Evolutionary conservation across 2,888 invertebrate species (phyloP).

Genomic region (Drosophila parthenogenetica): DNA sequence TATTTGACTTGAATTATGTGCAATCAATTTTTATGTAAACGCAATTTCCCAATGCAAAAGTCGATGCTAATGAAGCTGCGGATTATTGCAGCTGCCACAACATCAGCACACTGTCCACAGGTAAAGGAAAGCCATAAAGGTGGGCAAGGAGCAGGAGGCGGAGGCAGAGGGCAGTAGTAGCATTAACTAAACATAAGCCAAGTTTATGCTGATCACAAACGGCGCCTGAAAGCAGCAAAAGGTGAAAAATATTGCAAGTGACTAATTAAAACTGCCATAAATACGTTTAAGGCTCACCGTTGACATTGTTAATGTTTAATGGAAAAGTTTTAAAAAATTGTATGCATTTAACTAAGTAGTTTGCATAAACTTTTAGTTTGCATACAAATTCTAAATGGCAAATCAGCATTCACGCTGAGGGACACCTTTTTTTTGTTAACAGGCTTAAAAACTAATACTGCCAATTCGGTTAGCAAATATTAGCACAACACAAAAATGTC

Average conservation of each 20-base stretch:
- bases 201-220: constrained; percentile 43
- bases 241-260: constrained; percentile 48
- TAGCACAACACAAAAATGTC: constrained; percentile 26
- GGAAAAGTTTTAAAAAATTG: constrained; percentile 36
- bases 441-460: constrained; percentile 34
- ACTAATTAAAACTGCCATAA: constrained; percentile 76
- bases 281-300: constrained; percentile 32
- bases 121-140: background rate
- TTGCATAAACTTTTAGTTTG: constrained; percentile 62
- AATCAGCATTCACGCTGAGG: constrained; percentile 31
- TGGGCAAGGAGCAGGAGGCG: background rate
- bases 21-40: constrained; percentile 73
- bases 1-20: constrained; percentile 58
- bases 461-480: constrained; percentile 61
- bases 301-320: constrained; percentile 52
- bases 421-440: constrained; percentile 49
- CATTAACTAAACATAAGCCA: constrained; percentile 43
- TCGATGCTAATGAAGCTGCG: constrained; percentile 70
- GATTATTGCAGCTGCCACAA: constrained; percentile 40
- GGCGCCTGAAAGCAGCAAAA: constrained; percentile 42
- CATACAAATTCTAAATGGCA: constrained; percentile 52
- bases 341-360: constrained; percentile 55
- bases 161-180: constrained; percentile 6
- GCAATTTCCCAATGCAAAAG: constrained; percentile 65
- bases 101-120: constrained; percentile 14